phyloP scores from a whole-genome alignment of 1,140 invertebrate genomes.

The Tachypleus tridentatus region DNA sequence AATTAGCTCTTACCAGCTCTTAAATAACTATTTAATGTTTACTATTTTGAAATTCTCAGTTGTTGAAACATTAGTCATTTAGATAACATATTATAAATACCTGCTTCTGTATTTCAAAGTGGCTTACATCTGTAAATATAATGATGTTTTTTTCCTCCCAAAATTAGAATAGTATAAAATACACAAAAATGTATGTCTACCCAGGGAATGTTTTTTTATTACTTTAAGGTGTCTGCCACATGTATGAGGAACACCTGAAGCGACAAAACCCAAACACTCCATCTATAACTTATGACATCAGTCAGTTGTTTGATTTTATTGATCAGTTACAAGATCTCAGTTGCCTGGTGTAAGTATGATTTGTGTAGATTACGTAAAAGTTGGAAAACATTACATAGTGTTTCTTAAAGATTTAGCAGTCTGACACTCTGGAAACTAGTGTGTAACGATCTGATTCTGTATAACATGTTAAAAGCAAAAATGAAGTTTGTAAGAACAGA shows the following conservation, averaged over 20 bases:
- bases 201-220: constrained; percentile 5
- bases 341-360: constrained; percentile 58
- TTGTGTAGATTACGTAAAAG: neutral
- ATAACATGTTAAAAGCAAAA: too few species aligned
- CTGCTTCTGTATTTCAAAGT: too few species aligned
- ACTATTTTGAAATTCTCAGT: too few species aligned
- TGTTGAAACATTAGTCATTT: too few species aligned
- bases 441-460: too few species aligned
- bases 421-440: too few species aligned
- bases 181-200: neutral
- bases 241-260: constrained; percentile 91
- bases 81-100: too few species aligned
- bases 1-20: too few species aligned
- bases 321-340: constrained; percentile 90
- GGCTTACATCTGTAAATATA: neutral
- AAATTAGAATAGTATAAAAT: neutral
- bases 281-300: constrained; percentile 95
- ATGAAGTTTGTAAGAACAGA: too few species aligned
- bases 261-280: constrained; percentile 83
- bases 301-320: constrained; percentile 93
- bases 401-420: too few species aligned
- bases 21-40: too few species aligned
- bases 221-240: constrained; percentile 61
- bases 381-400: too few species aligned
- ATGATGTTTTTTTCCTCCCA: neutral